phyloP scores from a whole-genome alignment of 2,888 invertebrate species.

The Odontocerum albicorne region DNA sequence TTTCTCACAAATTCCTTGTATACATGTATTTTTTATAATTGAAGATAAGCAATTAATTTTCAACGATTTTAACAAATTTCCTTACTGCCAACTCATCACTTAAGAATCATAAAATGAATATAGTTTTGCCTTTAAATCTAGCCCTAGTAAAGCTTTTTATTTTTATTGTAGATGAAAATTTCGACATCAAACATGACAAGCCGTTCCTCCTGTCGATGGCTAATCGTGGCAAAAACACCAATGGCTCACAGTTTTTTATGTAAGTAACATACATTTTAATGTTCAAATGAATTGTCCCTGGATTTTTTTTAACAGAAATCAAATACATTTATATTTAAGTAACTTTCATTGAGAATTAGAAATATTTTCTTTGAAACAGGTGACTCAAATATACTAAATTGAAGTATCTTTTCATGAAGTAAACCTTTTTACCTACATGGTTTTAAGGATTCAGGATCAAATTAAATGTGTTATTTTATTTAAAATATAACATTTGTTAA shows the following conservation, averaged over 20 bases:
- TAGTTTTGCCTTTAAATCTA: no score
- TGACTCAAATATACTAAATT: no score
- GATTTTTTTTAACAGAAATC: no score
- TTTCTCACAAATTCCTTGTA: not conserved
- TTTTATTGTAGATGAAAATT: constrained; percentile 80
- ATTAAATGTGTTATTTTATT: no score
- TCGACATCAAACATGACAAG: constrained; percentile 83
- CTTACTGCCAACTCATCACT: not conserved
- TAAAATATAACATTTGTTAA: no score
- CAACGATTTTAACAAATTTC: constrained; percentile 4
- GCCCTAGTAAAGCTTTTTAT: not conserved
- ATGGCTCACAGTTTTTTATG: constrained; percentile 99
- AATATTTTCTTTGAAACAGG: no score
- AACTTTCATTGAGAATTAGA: no score
- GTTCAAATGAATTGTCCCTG: constrained; percentile 18
- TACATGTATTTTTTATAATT: constrained; percentile 14
- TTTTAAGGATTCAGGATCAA: no score
- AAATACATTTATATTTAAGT: no score
- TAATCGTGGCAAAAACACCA: constrained; percentile 95
- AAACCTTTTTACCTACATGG: no score
- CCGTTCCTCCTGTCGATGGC: constrained; percentile 97
- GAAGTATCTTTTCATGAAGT: no score
- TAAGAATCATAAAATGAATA: not conserved
- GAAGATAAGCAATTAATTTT: not conserved
- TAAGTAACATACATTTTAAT: no score